Evolutionary conservation across 2,113 vertebrate species (phyloP).

Genomic region (Paradoxurus hermaphroditus): DNA sequence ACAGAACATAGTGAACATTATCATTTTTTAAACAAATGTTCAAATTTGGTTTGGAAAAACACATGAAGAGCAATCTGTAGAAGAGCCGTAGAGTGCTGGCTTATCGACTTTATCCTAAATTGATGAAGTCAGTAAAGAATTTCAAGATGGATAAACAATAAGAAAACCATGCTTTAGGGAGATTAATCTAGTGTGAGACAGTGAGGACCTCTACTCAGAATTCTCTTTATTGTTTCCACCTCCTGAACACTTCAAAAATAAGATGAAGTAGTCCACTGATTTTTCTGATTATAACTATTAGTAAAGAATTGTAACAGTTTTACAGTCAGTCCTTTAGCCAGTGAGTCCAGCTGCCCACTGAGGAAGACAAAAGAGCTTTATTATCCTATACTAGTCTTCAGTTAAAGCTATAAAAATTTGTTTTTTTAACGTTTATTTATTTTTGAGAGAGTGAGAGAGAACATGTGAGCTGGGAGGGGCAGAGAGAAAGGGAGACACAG

Average conservation of each 20-base stretch:
- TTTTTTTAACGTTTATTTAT: background rate
- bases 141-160: background rate
- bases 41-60: background rate
- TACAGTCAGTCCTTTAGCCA: background rate
- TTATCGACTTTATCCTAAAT: background rate
- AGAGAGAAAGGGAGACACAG: no score
- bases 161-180: background rate
- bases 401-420: background rate
- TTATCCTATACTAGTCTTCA: background rate
- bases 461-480: no score
- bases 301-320: background rate
- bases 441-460: no score
- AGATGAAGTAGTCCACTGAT: background rate
- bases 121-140: background rate
- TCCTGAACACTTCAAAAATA: background rate
- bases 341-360: background rate
- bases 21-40: background rate
- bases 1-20: background rate
- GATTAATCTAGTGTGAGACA: background rate
- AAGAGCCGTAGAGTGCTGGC: background rate
- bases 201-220: background rate
- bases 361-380: background rate
- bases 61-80: background rate
- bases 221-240: background rate
- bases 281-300: background rate